Base-by-base conservation (phyloP, 2,797 vertebrate species). In the Thripadectes ignobilis region DNA sequence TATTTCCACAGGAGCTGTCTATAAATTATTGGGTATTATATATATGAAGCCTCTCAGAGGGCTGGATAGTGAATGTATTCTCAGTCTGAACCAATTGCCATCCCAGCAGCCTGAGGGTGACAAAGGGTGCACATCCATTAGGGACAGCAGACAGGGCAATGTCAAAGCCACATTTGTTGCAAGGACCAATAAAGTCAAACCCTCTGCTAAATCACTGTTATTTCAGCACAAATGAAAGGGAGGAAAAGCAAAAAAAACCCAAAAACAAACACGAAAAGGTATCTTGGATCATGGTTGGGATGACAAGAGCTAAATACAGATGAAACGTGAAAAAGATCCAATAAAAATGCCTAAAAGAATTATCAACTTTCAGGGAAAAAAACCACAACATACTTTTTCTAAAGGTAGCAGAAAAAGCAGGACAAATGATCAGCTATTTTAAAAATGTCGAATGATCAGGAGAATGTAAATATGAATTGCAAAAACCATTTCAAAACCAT, bases 401-500 rank as follows among this genome's bases (percentile, higher is more conserved):
- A 62, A 61, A n/a, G 6, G 19, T 4, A 94, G 24, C 4, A 82
- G 43, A 71, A 71, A 67, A 52, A 20, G 36, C 3, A 78, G 15
- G 45, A 22, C 14, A 87, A 90, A 13, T 32, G 59, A 83, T 24
- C 16, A 71, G 22, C 5, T 39, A 14, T 59, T 86, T 81, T 34
- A 75, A 55, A 54, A 30, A 61, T 10, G 7, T 0, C n/a, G 4
- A 46, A 48, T 18, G 3, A 85, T 45, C 59, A 17, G 22, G 13
- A 77, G 9, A 22, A 14, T 10, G 9, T 26, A 86, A 81, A 39
- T 10, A 12, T 11, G 10, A 85, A 73, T 8, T 55, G 36, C 9
- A 76, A 66, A 76, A 52, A 8, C 14, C 24, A 57, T 12, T 81
- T 41, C 39, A 21, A 3, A 54, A 63, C 80, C 98, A 97, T 96